Base-by-base conservation (phyloP, 2,797 vertebrate species). In the Parotocinclus haroldoi region DNA sequence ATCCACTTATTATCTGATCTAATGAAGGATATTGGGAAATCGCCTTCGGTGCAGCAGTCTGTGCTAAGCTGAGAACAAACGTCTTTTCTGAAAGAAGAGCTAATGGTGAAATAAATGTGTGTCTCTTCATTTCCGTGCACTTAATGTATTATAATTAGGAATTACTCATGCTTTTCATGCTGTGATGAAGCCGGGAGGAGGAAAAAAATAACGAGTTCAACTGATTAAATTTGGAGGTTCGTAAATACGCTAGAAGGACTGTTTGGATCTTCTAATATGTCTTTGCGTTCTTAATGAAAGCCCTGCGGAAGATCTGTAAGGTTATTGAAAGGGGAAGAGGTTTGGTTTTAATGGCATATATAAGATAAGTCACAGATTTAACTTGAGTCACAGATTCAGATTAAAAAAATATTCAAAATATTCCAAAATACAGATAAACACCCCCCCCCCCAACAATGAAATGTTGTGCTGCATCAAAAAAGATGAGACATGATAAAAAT, bases 91-190 rank as follows among this genome's bases (percentile, higher is more conserved):
- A 46, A 50, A 16, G 11, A 9, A 1, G 27, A 27, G 27, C 27
- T 27, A 27, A 27, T 27, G 42, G 37, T 18, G 37, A 40, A 70
- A 66, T 69, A 16, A 55, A 58, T 59, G 17, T 5, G 5, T 11
- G 8, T 27, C 50, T 59, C 17, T 71, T 63, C 7, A 64, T 64
- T 67, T 59, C 39, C 36, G 13, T 49, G 27, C 44, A 12, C 60
- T 70, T 63, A 58, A 63, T 58, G 64, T 10, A 59, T 38, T 64
- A 36, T 57, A 70, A 75, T 78, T 70, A 63, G 67, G 54, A 68
- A 58, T 71, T 65, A 54, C 27, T 37, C 55, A 58, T 70, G 59
- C 66, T 54, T 55, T 69, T 40, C 49, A 12, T 55, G 69, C 27
- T 50, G 39, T 36, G n/a, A n/a, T 10, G 48, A 50, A 44, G 49